phyloP scores from a whole-genome alignment of 2,888 invertebrate genomes.

The Encarsia formosa region DNA sequence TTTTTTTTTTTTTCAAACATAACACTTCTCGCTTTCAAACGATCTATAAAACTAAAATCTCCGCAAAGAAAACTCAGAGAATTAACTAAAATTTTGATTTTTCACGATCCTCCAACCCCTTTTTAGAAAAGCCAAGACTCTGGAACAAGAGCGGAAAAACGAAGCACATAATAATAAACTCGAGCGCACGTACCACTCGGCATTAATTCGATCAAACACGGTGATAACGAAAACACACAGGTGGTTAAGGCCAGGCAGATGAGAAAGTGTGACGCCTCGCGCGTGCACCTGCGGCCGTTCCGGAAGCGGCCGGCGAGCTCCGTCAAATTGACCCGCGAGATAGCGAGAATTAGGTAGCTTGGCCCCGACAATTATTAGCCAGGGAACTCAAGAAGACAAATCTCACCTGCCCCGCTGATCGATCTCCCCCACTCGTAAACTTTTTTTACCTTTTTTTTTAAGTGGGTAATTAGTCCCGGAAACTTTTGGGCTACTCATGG shows the following conservation, averaged over 20 bases:
- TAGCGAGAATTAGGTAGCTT: background rate
- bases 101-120: no score
- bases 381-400: constrained; percentile 7
- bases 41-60: no score
- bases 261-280: background rate
- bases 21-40: no score
- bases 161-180: no score
- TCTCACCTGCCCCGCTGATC: constrained; percentile 31
- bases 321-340: constrained; percentile 9
- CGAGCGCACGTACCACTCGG: background rate
- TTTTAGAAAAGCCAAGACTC: no score
- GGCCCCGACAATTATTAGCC: constrained; percentile 23
- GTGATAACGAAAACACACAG: no score
- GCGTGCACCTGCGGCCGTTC: background rate
- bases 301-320: background rate
- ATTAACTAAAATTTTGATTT: no score
- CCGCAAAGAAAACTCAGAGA: no score
- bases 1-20: no score
- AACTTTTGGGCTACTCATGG: constrained; percentile 7
- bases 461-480: no score
- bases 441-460: no score
- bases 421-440: no score
- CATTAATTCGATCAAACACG: background rate
- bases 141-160: background rate
- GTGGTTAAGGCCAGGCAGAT: background rate